Conservation (phyloP, 2,797 vertebrate species). For the Onychomys torridus region DNA sequence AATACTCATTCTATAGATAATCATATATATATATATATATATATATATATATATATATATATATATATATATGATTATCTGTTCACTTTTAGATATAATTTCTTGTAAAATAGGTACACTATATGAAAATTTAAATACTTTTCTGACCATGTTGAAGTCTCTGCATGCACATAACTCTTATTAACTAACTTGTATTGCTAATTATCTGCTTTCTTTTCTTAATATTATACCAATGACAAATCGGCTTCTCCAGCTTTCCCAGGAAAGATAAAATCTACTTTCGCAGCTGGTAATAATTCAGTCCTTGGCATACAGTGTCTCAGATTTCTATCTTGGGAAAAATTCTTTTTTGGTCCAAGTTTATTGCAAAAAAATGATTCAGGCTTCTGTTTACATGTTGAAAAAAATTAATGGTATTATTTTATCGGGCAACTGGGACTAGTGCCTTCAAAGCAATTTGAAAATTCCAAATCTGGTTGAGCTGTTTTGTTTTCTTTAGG, state of each 20-base stretch:
- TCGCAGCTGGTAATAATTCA: slow-evolving; percentile 79
- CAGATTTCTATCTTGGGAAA: slow-evolving; percentile 74
- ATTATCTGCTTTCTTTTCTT: slow-evolving; percentile 27
- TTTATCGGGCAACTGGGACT: slow-evolving; percentile 73
- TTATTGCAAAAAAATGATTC: slow-evolving; percentile 72
- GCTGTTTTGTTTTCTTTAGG: slow-evolving; percentile 59
- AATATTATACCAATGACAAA: slow-evolving; percentile 13
- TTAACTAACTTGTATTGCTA: neutral
- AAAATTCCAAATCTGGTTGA: slow-evolving; percentile 61
- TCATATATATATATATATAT: neutral
- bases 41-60: neutral
- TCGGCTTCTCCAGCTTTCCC: slow-evolving; percentile 13
- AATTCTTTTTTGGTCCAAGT: slow-evolving; percentile 68
- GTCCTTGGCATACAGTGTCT: slow-evolving; percentile 61
- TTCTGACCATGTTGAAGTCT: neutral
- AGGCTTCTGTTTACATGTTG: slow-evolving; percentile 81
- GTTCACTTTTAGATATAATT: slow-evolving; percentile 3
- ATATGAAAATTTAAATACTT: neutral
- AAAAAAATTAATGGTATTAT: slow-evolving; percentile 76
- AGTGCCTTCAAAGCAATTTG: slow-evolving; percentile 53
- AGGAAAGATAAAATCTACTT: slow-evolving; percentile 68
- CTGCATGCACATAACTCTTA: neutral
- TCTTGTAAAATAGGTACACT: neutral
- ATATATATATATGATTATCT: neutral
- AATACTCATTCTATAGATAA: neutral